Evolutionary conservation across 1,140 invertebrate genomes (phyloP), one percentile per base, ranked within the genome.

Genomic region (Oryctes rhinoceros): DNA sequence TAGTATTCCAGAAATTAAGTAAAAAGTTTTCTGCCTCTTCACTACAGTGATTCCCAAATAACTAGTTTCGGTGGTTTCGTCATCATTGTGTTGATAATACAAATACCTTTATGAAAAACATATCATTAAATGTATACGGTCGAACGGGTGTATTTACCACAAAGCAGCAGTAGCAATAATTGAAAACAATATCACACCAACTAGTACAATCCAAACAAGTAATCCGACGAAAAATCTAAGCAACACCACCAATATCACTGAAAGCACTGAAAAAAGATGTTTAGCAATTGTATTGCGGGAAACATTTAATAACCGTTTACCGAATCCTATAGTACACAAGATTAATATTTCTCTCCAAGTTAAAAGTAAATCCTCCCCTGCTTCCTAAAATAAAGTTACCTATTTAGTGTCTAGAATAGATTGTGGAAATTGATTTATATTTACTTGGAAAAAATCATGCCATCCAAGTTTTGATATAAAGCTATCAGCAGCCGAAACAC

Each of bases 171-270:
- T 91, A 79, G 89, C 90, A 81, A 87, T 90, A 39, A 93, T 86
- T 65, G 91, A 91, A 11, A 90, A 91, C 1, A 93, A 44, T 18
- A 91, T 88, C 10, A 91, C 89, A 1, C 91, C 89, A 44, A 90
- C 85, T 9, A 95, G 86, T 24, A 94, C 91, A 6, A 94, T 84
- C 91, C 93, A 95, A 77, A 95, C 91, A 20, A 95, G 88, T 74
- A 92, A 85, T 74, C 90, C 90, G 4, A 91, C 92, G 37, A 92
- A 84, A 84, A 90, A 93, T 81, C 92, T 88, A 80, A 94, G 91
- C 30, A 93, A 86, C 37, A 93, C 84, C 10, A 93, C 86, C 47
- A 93, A 89, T 3, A 91, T 81, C 20, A 93, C 65, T 0, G 92
- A 91, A 77, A 92, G 87, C 24, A 88, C 92, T 93, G 87, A 79